These are phyloP conservation scores for Cabera pusaria DNA, from an alignment of 2,888 invertebrate species.

Conservation along the genomic window DNA sequence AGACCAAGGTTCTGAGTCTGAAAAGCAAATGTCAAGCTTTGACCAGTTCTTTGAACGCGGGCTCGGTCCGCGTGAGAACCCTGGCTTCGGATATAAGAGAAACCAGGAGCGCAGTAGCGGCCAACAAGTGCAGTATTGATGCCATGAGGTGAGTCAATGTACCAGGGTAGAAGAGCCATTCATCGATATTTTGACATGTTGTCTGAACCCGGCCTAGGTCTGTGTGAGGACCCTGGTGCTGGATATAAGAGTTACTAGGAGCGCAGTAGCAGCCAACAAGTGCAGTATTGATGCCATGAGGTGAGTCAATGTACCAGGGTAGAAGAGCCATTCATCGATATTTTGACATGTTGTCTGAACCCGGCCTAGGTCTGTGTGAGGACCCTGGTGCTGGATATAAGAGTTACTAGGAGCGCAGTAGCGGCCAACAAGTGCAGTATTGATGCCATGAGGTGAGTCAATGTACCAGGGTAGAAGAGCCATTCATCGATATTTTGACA, in stretches of 20 bases:
- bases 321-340: slow-evolving; percentile 88
- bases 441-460: slow-evolving; percentile 91
- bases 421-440: slow-evolving; percentile 97
- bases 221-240: slow-evolving; percentile 64
- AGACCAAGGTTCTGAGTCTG: slow-evolving; percentile 91
- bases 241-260: slow-evolving; percentile 74
- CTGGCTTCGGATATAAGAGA: slow-evolving; percentile 68
- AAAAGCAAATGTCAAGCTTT: slow-evolving; percentile 94
- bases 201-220: slow-evolving; percentile 86
- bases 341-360: slow-evolving; percentile 87
- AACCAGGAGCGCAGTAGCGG: slow-evolving; percentile 90
- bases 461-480: too few relatives aligned
- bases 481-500: slow-evolving; percentile 87
- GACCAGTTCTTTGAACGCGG: slow-evolving; percentile 86
- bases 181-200: slow-evolving; percentile 85
- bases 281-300: slow-evolving; percentile 98
- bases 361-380: slow-evolving; percentile 83
- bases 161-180: too few relatives aligned
- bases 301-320: slow-evolving; percentile 46
- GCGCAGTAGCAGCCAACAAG: slow-evolving; percentile 95
- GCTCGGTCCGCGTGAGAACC: slow-evolving; percentile 75
- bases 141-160: slow-evolving; percentile 88
- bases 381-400: slow-evolving; percentile 61
- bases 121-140: slow-evolving; percentile 97
- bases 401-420: slow-evolving; percentile 87